A percentile compares a stretch with the other conserved stretches of the same genome.
Conservation (phyloP, 1,140 invertebrate species). For the Zaprionus ghesquierei region DNA sequence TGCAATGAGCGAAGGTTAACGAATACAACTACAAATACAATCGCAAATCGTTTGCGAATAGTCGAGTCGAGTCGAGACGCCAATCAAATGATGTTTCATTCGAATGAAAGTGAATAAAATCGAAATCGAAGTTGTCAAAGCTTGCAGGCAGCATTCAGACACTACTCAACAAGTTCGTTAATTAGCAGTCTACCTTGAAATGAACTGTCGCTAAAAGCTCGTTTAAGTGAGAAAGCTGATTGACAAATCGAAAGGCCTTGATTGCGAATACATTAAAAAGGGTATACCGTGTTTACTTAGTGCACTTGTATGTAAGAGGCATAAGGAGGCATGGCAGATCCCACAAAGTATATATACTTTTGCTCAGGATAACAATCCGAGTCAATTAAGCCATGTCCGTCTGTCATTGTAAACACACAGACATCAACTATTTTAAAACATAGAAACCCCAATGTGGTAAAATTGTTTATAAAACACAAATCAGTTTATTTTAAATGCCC, state of each 20-base stretch:
- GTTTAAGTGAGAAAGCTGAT: background rate
- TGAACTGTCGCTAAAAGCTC: background rate
- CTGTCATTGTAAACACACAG: no score
- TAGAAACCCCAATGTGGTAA: no score
- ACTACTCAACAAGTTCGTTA: background rate
- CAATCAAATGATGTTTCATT: slow-evolving; percentile 4
- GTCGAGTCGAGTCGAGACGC: background rate
- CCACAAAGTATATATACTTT: no score
- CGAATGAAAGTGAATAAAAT: background rate
- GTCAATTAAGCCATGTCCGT: no score
- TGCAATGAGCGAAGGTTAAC: slow-evolving; percentile 19
- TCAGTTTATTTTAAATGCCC: no score
- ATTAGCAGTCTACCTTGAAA: background rate
- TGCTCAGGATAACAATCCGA: no score
- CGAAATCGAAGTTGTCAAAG: background rate
- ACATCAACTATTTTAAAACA: no score
- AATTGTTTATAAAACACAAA: no score
- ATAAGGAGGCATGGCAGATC: no score
- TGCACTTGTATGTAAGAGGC: no score
- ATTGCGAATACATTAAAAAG: no score
- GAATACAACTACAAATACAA: background rate
- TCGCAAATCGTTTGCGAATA: background rate
- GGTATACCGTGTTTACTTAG: no score
- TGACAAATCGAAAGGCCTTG: background rate
- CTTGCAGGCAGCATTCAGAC: background rate